Evolutionary conservation across 2,797 vertebrate species (phyloP).

Genomic region (Chelonia mydas): DNA sequence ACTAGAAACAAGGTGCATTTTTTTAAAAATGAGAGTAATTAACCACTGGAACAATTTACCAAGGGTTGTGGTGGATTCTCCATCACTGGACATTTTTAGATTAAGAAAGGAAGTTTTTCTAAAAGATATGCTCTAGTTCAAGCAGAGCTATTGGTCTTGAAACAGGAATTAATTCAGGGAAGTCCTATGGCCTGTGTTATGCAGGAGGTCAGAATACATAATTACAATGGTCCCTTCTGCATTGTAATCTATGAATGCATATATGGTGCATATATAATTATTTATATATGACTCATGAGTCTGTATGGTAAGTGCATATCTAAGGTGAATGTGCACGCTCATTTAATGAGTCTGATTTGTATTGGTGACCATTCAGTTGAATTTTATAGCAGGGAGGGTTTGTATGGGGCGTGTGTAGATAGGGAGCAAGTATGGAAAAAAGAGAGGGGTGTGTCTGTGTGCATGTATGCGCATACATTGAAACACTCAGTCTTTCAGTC

Average conservation of each 20-base stretch:
- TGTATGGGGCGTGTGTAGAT: not conserved
- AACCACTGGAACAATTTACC: not conserved
- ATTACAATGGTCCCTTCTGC: not conserved
- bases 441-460: rapidly evolving
- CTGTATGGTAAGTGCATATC: not conserved
- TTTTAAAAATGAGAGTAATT: not conserved
- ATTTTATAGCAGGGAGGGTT: not conserved
- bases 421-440: not conserved
- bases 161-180: not conserved
- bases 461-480: rapidly evolving
- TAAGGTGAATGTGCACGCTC: rapidly evolving
- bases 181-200: not conserved
- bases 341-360: not conserved
- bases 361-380: not conserved
- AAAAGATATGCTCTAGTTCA: not conserved
- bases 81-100: not conserved
- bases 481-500: rapidly evolving
- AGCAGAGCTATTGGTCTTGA: not conserved
- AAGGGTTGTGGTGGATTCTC: not conserved
- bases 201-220: rapidly evolving
- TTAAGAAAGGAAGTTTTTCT: not conserved
- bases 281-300: not conserved
- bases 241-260: not conserved
- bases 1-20: not conserved
- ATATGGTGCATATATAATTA: rapidly evolving